These are phyloP conservation scores for Semnornis frantzii DNA, from an alignment of 2,113 vertebrate species.

Conservation along the genomic window DNA sequence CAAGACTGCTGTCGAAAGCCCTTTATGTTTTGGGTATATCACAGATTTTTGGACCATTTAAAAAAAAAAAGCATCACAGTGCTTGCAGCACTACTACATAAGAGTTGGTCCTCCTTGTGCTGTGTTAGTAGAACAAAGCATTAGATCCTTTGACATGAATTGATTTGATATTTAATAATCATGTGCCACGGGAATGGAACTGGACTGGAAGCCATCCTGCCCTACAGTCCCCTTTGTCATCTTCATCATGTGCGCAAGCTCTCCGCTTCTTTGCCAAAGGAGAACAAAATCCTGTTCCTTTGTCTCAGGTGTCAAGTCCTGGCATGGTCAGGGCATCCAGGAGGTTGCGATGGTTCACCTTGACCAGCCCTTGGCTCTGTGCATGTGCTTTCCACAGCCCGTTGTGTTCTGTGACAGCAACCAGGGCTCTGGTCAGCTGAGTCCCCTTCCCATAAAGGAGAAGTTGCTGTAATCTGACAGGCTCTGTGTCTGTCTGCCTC, in stretches of 20 bases:
- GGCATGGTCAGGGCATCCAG: not conserved
- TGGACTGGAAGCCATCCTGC: not conserved
- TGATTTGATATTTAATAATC: not conserved
- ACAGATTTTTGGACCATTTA: not conserved
- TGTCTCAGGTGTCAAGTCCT: not conserved
- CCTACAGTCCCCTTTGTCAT: not conserved
- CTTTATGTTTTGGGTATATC: not conserved
- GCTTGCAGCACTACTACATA: not conserved
- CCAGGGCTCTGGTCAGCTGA: not conserved
- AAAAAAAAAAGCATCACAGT: not conserved
- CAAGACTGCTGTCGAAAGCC: not conserved
- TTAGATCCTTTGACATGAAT: not conserved
- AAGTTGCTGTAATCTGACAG: conserved; percentile 27
- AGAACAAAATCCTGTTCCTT: not conserved
- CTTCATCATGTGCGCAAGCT: not conserved
- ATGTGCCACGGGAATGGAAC: not conserved
- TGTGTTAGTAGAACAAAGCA: not conserved
- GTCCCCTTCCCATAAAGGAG: not conserved
- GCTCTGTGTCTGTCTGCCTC: not conserved
- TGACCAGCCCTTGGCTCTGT: not conserved
- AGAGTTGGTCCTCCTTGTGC: not conserved
- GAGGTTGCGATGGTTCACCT: not conserved
- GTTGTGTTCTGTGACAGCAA: not conserved
- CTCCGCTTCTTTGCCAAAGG: not conserved
- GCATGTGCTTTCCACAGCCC: accelerated